Conservation (phyloP, 2,888 invertebrate species). For the Penaeus monodon region DNA sequence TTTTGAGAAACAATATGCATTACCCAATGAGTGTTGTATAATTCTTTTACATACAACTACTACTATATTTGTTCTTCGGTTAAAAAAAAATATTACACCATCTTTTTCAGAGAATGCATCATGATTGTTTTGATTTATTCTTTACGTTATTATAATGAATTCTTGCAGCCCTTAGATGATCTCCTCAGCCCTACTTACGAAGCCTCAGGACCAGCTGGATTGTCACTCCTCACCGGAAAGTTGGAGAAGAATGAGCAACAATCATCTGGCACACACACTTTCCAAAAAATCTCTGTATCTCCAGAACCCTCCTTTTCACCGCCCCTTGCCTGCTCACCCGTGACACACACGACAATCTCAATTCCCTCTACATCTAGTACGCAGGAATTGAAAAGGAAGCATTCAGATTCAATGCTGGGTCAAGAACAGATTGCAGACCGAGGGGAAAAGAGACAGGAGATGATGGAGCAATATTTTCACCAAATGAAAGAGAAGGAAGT, state of each 20-base stretch:
- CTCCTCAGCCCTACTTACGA: conserved; percentile 20
- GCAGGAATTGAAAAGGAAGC: conserved; percentile 22
- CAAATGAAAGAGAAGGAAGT: conserved; percentile 25
- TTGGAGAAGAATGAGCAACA: background rate
- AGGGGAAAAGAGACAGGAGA: conserved; percentile 25
- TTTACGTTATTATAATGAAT: background rate
- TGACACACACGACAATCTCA: background rate
- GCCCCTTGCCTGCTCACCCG: conserved; percentile 5
- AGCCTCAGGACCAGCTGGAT: background rate
- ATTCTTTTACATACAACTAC: background rate
- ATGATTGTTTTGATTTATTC: too few species aligned
- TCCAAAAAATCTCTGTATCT: conserved; percentile 16
- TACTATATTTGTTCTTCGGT: background rate
- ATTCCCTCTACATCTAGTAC: background rate
- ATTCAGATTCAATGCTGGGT: background rate
- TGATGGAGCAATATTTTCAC: conserved; percentile 40
- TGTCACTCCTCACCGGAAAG: conserved; percentile 11
- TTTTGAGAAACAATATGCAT: too few species aligned
- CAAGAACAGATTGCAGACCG: conserved; percentile 12
- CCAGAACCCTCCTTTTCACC: conserved; percentile 26
- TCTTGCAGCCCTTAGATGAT: conserved; percentile 28
- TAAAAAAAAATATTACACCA: too few species aligned
- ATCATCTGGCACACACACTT: background rate
- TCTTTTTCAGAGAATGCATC: too few species aligned
- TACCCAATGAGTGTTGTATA: background rate